Evolutionary conservation across 2,113 vertebrate species (phyloP), one percentile per base, ranked within the genome.

Genomic region (Benitochromis conjunctus): DNA sequence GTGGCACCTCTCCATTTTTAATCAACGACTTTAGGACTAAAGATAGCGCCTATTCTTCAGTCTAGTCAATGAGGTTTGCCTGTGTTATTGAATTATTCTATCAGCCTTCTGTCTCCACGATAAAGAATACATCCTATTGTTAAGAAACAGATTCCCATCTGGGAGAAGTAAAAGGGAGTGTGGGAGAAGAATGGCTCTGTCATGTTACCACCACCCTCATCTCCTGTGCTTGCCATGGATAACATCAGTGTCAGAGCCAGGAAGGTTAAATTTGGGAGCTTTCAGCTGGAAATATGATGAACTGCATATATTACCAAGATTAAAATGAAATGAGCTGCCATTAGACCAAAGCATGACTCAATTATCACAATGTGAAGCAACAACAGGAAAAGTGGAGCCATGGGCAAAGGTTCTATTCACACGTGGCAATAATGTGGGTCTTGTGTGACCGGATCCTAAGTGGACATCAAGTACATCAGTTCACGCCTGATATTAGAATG

Each of bases 1-100:
- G 79, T 69, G 86, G 79, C 89, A 87, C 84, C 84, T 90, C 76
- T 88, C 62, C 31, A n/a, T 77, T 85, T 92, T 91, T 90, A 92
- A 90, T 88, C 84, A 86, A 55, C 26, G 60, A 46, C 82, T 83
- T 38, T 55, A 77, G 76, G 53, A 64, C 80, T 81, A 64, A 86
- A 91, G 79, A 89, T 69, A 79, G 83, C n/a, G 4, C 18, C 66
- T 13, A 29, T 2, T 43, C 36, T 71, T 78, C 60, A 69, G 24
- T 62, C 34, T 79, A 16, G 81, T 26, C 80, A 83, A 24, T 80
- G 71, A 88, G 77, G 64, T 8, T 4, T 3, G 21, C 51, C 60
- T 74, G 82, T 78, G 51, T 84, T 56, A 79, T 83, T 84, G 34
- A 86, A 83, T 88, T 71, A 85, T 83, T 87, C 84, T 31, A 79